Base-by-base conservation (phyloP, 2,113 vertebrate genomes). In the Petroica traversi region DNA sequence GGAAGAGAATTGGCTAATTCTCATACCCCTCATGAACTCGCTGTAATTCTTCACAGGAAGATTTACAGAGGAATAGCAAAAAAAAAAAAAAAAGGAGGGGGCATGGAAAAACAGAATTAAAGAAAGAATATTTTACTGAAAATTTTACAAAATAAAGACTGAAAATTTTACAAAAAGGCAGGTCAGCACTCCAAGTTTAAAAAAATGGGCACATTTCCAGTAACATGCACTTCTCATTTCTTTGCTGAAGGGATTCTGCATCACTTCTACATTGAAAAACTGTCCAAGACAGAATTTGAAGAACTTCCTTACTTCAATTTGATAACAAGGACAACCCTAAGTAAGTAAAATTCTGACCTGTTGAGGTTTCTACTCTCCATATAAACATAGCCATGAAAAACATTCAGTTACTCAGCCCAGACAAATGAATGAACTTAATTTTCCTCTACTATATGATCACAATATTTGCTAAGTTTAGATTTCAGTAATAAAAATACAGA, bases 301-400 rank as follows among this genome's bases (percentile, higher is more conserved):
- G 98, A 98, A 67, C 97, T 98, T 84, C 97, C 97, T 85, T 97
- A 98, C 84, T 99, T 98, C 97, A 98, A 98, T 88, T 69, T 98
- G 93, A 97, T 98, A 89, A 99, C 98, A 95, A 97, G 97, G 67
- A 98, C 98, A 57, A 99, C 98, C 9, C 86, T 97, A 86, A 98
- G 98, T 99, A 98, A 98, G 98, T 98, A 86, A 72, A 77, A 85
- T 79, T 61, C 52, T 68, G 55, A 78, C 13, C 19, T 83, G 6
- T 19, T 84, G 36, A 54, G 18, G 31, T 72, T 76, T 69, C 34
- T 63, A 10, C 77, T 89, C 51, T 79, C 19, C 36, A 38, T 62
- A 13, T 61, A 85, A 89, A 55, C 12, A 57, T 2, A 71, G 22
- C 45, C 61, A 48, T 72, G 62, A 71, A 82, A 87, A 92, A 63